Evolutionary conservation across 1,140 invertebrate genomes (phyloP).

Genomic region (Drosophila tani): DNA sequence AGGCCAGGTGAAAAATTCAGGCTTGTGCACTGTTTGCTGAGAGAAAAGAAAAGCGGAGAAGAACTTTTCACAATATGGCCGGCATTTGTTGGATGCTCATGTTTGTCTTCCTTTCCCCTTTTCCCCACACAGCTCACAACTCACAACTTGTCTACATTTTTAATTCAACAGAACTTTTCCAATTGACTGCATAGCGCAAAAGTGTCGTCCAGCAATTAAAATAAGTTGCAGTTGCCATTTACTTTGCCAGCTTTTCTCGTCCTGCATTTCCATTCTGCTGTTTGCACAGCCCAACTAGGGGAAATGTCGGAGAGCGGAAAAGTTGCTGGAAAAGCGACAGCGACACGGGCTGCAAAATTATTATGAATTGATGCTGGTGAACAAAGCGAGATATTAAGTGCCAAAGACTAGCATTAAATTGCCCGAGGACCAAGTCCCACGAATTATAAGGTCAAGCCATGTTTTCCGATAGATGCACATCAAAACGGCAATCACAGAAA

Average conservation of each 20-base stretch:
- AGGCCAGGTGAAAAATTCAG: slow-evolving; percentile 44
- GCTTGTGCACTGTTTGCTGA: slow-evolving; percentile 34
- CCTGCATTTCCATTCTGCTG: slow-evolving; percentile 27
- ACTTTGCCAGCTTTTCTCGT: slow-evolving; percentile 43
- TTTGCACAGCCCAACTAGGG: slow-evolving; percentile 59
- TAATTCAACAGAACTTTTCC: slow-evolving; percentile 76
- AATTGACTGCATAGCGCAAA: slow-evolving; percentile 75
- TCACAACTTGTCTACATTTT: slow-evolving; percentile 53
- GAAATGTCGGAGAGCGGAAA: slow-evolving; percentile 52
- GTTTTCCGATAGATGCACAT: slow-evolving; percentile 3
- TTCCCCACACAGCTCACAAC: background rate
- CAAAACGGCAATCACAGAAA: background rate
- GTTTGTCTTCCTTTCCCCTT: slow-evolving; percentile 39
- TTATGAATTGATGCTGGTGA: slow-evolving; percentile 57
- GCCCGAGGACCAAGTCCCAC: slow-evolving; percentile 1
- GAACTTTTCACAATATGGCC: slow-evolving; percentile 55
- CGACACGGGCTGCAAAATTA: slow-evolving; percentile 32
- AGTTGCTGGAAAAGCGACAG: slow-evolving; percentile 8
- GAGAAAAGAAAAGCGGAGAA: slow-evolving; percentile 6
- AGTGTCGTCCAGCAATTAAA: slow-evolving; percentile 78
- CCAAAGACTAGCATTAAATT: slow-evolving; percentile 45
- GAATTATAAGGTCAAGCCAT: slow-evolving; percentile 28
- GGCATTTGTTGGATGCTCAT: slow-evolving; percentile 43
- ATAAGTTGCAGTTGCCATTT: slow-evolving; percentile 77
- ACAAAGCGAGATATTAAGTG: slow-evolving; percentile 61